These are phyloP conservation scores for Drosophila cognata DNA, from an alignment of 2,888 invertebrate species.

Conservation along the genomic window DNA sequence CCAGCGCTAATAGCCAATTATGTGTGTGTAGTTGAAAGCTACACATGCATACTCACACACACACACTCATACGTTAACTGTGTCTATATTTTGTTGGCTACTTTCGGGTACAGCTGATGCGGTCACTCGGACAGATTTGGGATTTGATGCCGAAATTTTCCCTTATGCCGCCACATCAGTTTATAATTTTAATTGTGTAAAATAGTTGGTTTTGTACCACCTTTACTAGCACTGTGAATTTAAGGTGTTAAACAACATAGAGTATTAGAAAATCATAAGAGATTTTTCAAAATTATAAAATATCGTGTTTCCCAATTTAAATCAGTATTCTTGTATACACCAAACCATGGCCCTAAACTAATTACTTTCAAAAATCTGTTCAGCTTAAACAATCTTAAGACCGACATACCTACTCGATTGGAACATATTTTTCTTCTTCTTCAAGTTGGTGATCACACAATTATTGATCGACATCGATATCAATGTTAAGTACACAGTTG, in stretches of 20 bases:
- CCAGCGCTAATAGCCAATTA: slow-evolving; percentile 77
- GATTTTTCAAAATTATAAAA: fast-evolving
- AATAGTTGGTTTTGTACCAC: slow-evolving; percentile 21
- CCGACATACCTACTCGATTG: neutral
- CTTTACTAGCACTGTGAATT: slow-evolving; percentile 24
- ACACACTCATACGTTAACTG: neutral
- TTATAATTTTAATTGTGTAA: slow-evolving; percentile 57
- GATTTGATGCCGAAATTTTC: slow-evolving; percentile 61
- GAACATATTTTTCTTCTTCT: neutral
- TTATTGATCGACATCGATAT: too few species aligned
- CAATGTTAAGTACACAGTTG: too few species aligned
- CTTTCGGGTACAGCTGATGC: slow-evolving; percentile 31
- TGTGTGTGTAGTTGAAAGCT: slow-evolving; percentile 34
- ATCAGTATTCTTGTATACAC: neutral
- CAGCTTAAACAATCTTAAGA: neutral
- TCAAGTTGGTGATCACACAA: too few species aligned
- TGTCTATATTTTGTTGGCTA: slow-evolving; percentile 1
- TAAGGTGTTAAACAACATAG: neutral
- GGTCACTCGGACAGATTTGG: slow-evolving; percentile 49
- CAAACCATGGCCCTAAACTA: neutral
- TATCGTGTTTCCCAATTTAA: neutral
- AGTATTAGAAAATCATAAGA: neutral
- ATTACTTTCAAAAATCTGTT: neutral
- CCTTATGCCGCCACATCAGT: slow-evolving; percentile 31
- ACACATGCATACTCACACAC: neutral